A percentile compares a stretch with the other conserved stretches of the same genome.
These are phyloP conservation scores for Siniperca chuatsi DNA, from an alignment of 2,113 vertebrate genomes.

Conservation along the genomic window DNA sequence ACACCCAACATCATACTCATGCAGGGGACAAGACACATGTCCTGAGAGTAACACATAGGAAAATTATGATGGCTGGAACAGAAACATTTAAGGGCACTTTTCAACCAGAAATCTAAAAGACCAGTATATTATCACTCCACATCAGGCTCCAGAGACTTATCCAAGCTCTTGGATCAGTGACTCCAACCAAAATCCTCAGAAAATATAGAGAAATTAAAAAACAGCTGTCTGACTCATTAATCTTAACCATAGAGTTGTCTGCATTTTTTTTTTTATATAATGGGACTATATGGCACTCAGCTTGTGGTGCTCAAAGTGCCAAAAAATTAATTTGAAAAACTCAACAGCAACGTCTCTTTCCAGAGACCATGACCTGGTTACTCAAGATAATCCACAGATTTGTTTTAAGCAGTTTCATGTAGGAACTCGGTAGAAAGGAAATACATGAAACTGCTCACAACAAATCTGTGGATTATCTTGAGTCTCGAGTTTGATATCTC, in stretches of 20 bases:
- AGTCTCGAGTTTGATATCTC: too few relatives aligned
- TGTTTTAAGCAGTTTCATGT: too few relatives aligned
- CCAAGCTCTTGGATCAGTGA: conserved; percentile 10
- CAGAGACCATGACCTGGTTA: too few relatives aligned
- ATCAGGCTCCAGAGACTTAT: conserved; percentile 15
- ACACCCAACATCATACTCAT: neutral
- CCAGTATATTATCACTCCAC: conserved; percentile 14
- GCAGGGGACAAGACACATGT: neutral
- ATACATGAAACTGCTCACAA: too few relatives aligned
- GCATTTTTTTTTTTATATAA: too few relatives aligned
- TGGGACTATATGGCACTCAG: too few relatives aligned
- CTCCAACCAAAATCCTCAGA: conserved; percentile 4
- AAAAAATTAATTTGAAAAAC: too few relatives aligned
- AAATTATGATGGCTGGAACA: conserved; percentile 30
- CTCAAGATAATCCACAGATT: too few relatives aligned
- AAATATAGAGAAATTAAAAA: conserved; percentile 5
- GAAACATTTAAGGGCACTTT: conserved; percentile 72
- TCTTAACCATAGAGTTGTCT: neutral
- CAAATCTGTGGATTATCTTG: too few relatives aligned
- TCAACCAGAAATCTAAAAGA: conserved; percentile 13
- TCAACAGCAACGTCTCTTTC: too few relatives aligned
- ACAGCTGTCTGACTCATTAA: neutral
- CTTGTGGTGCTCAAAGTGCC: too few relatives aligned
- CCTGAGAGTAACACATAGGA: conserved; percentile 7
- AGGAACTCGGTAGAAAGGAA: too few relatives aligned